Conservation (phyloP, 2,797 vertebrate species). For the Mastacembelus armatus region DNA sequence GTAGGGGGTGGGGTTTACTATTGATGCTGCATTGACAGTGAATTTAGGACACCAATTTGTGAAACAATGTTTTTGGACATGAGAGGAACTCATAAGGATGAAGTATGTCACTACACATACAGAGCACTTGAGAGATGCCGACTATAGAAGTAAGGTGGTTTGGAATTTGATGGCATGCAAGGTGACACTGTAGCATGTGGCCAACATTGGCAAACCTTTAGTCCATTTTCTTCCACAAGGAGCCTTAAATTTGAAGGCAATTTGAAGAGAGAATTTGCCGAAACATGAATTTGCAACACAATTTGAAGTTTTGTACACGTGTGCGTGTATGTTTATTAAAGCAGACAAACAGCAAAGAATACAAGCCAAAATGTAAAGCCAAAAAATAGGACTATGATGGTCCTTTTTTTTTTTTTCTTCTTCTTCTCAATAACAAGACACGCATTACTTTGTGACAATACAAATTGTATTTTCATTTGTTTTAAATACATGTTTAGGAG, state of each 20-base stretch:
- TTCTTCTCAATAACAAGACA: constrained; percentile 88
- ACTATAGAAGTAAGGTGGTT: constrained; percentile 61
- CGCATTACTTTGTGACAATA: constrained; percentile 91
- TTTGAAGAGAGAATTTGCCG: constrained; percentile 94
- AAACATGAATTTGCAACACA: constrained; percentile 99
- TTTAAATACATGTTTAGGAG: constrained; percentile 92
- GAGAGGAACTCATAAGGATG: constrained; percentile 68
- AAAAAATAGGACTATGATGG: constrained; percentile 86
- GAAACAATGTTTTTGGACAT: constrained; percentile 59
- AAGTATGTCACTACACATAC: constrained; percentile 70
- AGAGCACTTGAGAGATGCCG: constrained; percentile 60
- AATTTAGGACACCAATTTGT: constrained; percentile 69
- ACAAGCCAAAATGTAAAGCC: constrained; percentile 99
- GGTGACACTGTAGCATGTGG: constrained; percentile 75
- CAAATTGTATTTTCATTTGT: constrained; percentile 90
- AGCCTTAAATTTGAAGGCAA: constrained; percentile 84
- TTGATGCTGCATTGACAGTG: constrained; percentile 37
- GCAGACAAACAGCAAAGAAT: constrained; percentile 99
- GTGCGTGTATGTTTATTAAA: constrained; percentile 99
- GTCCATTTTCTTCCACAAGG: constrained; percentile 81
- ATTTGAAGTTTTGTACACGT: constrained; percentile 96
- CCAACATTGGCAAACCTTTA: constrained; percentile 80
- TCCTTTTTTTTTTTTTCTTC: constrained; percentile 82
- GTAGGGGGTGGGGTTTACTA: constrained; percentile 23
- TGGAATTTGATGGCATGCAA: constrained; percentile 80